Evolutionary conservation across 2,888 invertebrate genomes (phyloP), one percentile per base, ranked within the genome.

Genomic region (Osmoderma eremita): DNA sequence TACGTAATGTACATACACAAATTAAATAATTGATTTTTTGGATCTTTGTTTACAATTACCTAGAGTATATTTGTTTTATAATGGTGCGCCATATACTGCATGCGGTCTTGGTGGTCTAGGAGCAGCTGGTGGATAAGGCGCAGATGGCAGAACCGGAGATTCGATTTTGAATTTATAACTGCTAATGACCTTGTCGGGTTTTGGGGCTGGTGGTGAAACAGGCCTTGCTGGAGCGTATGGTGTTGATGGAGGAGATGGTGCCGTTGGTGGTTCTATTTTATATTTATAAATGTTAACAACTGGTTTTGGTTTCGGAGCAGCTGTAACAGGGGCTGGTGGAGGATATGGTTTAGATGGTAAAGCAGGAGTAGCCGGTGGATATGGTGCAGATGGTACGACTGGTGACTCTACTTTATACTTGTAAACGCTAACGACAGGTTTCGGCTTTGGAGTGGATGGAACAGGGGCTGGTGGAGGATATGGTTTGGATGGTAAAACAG

Each of bases 71-170:
- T 18, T 3, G 0, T 30, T 30, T 18, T 38, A 53, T 6, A 38
- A 38, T n/a, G 53, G 53, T n/a, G 38, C 30, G 5, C 39, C 53
- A 18, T 53, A 53, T 38, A 53, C 38, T 18, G 15, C 53, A 39
- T 53, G 53, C 15, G 38, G 38, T 38, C 38, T 53, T 3, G 36
- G 38, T 53, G 18, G 3, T 15, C 8, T 5, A 38, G 58, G 22
- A 4, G 15, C 41, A 4, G 15, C 42, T 42, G 58, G 42, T 15
- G 58, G 58, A 30, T 61, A 61, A 4, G 58, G 58, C 2, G 58
- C 58, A 1, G 15, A 58, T 24, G 24, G 15, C 12, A 45, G 3
- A 24, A 17, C 58, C 12, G 58, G 12, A 12, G 45, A 12, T n/a
- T 42, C 30, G 4, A 58, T 58, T 4, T 42, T 45, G 17, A 17